Percentiles rank a stretch among this genome's conserved stretches.
These are phyloP conservation scores for Perdix hodgsoniae DNA, from an alignment of 2,797 vertebrate species.

Conservation along the genomic window DNA sequence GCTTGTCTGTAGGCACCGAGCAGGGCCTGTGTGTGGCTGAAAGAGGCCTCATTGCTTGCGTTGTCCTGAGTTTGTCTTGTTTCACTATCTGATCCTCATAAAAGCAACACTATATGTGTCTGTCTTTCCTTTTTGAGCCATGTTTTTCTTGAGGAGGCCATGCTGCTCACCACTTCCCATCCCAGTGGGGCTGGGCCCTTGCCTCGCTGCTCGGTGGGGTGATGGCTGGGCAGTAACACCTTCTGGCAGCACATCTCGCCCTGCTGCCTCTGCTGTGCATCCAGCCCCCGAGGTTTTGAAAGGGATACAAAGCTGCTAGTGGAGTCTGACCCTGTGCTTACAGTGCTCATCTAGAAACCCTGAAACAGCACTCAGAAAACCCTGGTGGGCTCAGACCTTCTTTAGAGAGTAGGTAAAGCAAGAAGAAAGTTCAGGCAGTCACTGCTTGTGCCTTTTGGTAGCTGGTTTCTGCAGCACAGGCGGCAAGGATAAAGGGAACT, in stretches of 20 bases:
- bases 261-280: not conserved
- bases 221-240: not conserved
- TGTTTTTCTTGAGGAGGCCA: not conserved
- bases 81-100: not conserved
- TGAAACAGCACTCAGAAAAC: not conserved
- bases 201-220: fast-evolving
- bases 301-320: not conserved
- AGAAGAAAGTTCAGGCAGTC: not conserved
- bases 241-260: not conserved
- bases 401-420: not conserved
- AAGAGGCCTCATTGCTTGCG: not conserved
- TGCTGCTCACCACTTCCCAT: fast-evolving
- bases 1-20: not conserved
- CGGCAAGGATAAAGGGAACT: slow-evolving; percentile 14
- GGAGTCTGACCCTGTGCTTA: not conserved
- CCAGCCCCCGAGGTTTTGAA: not conserved
- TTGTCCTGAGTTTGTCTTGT: not conserved
- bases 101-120: not conserved
- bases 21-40: not conserved
- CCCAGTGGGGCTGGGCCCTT: fast-evolving
- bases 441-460: slow-evolving; percentile 25
- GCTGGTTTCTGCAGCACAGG: not conserved
- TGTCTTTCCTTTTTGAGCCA: not conserved
- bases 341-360: not conserved
- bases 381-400: not conserved